phyloP scores from a whole-genome alignment of 2,797 vertebrate genomes.

The Cryptoprocta ferox region DNA sequence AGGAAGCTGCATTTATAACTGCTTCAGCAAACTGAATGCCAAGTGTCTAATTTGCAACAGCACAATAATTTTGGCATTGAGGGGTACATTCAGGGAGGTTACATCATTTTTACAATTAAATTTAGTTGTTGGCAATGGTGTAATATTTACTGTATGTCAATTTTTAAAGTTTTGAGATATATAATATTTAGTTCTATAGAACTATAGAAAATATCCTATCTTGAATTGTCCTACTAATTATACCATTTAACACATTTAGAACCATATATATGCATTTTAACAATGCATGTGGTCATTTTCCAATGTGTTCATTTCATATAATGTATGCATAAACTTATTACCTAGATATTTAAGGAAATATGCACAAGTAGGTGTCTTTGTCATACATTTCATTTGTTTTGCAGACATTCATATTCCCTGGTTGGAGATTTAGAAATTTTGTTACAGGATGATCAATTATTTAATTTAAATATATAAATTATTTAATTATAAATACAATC shows the following conservation, averaged over 20 bases:
- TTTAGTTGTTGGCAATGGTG: not conserved
- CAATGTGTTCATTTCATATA: not conserved
- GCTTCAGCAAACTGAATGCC: not conserved
- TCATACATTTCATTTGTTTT: not conserved
- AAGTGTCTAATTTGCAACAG: not conserved
- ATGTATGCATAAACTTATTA: not conserved
- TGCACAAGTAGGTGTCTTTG: not conserved
- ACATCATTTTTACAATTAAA: not conserved
- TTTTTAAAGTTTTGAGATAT: not conserved
- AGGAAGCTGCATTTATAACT: not conserved
- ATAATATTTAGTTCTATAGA: too few relatives aligned
- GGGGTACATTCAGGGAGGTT: not conserved
- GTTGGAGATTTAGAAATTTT: constrained; percentile 37
- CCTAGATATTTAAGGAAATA: constrained; percentile 54
- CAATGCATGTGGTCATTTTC: not conserved
- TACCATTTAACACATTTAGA: not conserved
- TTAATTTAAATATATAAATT: constrained; percentile 73
- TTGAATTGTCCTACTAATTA: constrained; percentile 47
- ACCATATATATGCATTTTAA: not conserved
- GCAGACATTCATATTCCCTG: not conserved
- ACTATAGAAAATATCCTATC: not conserved
- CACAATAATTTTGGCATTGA: not conserved
- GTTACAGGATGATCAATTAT: constrained; percentile 52
- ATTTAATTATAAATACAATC: constrained; percentile 59
- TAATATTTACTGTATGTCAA: not conserved